A percentile compares a stretch with the other conserved stretches of the same genome.
Conservation (phyloP, 2,113 vertebrate species). For the Uropsilus gracilis region DNA sequence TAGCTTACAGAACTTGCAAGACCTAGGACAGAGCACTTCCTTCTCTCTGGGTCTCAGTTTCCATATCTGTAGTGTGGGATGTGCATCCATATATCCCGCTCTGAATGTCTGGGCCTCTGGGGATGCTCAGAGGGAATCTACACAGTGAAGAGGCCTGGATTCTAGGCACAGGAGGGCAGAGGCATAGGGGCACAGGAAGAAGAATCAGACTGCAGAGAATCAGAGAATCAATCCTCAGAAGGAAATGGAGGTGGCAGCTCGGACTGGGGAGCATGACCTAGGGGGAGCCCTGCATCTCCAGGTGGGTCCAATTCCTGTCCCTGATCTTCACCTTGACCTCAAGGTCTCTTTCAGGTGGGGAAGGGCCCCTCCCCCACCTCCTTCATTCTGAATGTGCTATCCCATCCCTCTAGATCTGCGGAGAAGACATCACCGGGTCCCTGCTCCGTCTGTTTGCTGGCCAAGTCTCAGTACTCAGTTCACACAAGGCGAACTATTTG, state of each 20-base stretch:
- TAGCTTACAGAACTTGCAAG: neutral
- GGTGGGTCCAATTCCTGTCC: neutral
- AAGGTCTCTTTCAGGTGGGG: neutral
- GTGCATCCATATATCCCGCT: neutral
- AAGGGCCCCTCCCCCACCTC: too few species aligned
- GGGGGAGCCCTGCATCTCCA: neutral
- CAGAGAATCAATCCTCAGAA: too few species aligned
- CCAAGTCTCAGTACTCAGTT: neutral
- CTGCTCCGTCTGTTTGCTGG: fast-evolving
- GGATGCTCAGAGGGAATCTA: neutral
- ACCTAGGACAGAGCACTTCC: neutral
- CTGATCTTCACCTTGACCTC: neutral
- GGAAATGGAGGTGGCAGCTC: neutral
- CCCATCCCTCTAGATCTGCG: neutral
- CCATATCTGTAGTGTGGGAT: neutral
- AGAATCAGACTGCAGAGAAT: too few species aligned
- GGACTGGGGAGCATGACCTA: neutral
- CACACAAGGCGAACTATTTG: conserved; percentile 43
- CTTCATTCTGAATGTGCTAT: fast-evolving
- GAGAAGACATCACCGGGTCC: fast-evolving
- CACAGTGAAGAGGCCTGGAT: fast-evolving
- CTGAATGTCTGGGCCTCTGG: neutral
- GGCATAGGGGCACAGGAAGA: fast-evolving
- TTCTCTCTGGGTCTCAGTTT: neutral
- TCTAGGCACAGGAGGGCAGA: neutral